These are phyloP conservation scores for Adelognathus sp. DNA, from an alignment of 2,888 invertebrate species.

Conservation along the genomic window DNA sequence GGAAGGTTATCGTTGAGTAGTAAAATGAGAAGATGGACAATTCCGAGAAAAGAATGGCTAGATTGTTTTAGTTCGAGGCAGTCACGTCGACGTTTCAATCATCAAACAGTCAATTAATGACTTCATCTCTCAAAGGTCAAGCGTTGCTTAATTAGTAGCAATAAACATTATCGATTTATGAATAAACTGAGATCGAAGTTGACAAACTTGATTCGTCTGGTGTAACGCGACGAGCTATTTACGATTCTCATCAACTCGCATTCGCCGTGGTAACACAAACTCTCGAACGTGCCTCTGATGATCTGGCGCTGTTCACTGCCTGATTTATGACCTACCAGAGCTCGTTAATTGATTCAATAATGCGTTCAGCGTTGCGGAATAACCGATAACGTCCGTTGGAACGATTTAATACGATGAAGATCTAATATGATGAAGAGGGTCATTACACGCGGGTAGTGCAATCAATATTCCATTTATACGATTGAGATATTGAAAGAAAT, in stretches of 20 bases:
- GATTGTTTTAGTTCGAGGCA: conserved; percentile 8
- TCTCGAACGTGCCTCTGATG: background rate
- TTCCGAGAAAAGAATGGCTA: conserved; percentile 14
- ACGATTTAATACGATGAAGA: conserved; percentile 18
- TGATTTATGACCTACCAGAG: conserved; percentile 36
- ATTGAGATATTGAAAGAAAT: no score
- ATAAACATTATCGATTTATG: conserved; percentile 32
- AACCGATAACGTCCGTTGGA: conserved; percentile 34
- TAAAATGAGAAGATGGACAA: background rate
- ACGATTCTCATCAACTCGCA: background rate
- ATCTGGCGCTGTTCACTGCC: conserved; percentile 5
- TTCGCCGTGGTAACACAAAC: background rate
- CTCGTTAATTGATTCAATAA: conserved; percentile 61
- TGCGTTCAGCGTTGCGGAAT: conserved; percentile 48
- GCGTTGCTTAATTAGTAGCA: conserved; percentile 48
- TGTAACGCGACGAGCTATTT: background rate
- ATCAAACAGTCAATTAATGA: conserved; percentile 1
- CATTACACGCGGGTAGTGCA: background rate
- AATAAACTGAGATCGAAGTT: conserved; percentile 7
- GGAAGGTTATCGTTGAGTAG: background rate
- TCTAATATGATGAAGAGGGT: conserved; percentile 15
- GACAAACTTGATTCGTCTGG: background rate
- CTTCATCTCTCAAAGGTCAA: conserved; percentile 42
- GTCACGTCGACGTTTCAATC: conserved; percentile 26
- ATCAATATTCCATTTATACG: background rate